Evolutionary conservation across 2,888 invertebrate species (phyloP), one percentile per base, ranked within the genome.

Genomic region (Drosophila stalkeri): DNA sequence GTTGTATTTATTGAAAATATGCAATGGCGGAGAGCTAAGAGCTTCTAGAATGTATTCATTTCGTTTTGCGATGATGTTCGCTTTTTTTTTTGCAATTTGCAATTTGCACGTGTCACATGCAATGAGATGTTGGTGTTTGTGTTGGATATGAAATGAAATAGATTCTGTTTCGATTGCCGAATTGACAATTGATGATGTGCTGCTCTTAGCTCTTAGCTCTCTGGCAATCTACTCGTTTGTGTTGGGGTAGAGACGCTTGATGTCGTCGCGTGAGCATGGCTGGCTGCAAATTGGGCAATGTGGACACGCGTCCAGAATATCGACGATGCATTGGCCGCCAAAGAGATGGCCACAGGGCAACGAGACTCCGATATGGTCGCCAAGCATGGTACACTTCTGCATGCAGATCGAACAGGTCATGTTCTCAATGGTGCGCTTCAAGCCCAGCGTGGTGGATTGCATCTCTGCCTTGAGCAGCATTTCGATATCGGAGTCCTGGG

Each of bases 401-500:
- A 27, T 5, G 5, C 47, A 47, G 16, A 39, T 39, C 6, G 16
- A 6, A 39, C 37, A 39, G 0, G 16, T 16, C 37, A 16, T 2
- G 6, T 16, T 16, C 6, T 39, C 16, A 7, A 8, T 23, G 14
- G 46, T 14, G 14, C 5, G 14, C 14, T 23, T 0, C 14, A 46
- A 2, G 3, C 8, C 46, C 0, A 16, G 3, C 3, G 16, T 1
- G 16, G 8, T 27, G 0, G 6, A 2, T 16, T 46, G 2, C 8
- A 23, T 4, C 3, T 46, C 27, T 6, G 3, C 16, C 6, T 8
- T 23, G 6, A 14, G 37, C 5, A 0, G 2, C 0, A 14, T 1
- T 27, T 46, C 16, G 0, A 3, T 1, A 3, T 23, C 16, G 0
- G 2, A 1, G 23, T 16, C 9, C 4, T 1, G 0, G 23, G 0